Percentiles rank a stretch among this genome's conserved stretches.
Evolutionary conservation across 2,888 invertebrate genomes (phyloP).

Genomic region (Euphydryas editha): DNA sequence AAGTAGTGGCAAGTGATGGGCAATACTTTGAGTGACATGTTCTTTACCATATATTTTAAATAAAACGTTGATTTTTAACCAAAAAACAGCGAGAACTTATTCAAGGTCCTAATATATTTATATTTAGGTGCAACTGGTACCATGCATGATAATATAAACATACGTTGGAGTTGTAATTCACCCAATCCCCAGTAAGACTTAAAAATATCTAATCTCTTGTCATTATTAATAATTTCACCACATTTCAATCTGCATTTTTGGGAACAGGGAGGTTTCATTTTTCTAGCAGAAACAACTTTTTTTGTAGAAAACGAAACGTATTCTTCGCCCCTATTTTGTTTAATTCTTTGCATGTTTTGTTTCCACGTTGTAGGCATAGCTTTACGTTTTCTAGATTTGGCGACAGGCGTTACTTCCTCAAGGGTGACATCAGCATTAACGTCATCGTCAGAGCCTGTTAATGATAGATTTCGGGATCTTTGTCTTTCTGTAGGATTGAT

Average conservation of each 20-base stretch:
- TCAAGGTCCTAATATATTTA: slow-evolving; percentile 12
- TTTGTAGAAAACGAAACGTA: not conserved
- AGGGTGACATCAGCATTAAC: no score
- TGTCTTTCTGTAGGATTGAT: no score
- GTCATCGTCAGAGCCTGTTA: no score
- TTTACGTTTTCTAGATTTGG: not conserved
- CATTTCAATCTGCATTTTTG: slow-evolving; percentile 19
- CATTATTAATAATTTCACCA: slow-evolving; percentile 8
- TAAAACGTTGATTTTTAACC: slow-evolving; percentile 17
- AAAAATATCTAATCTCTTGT: slow-evolving; percentile 16
- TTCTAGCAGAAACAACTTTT: slow-evolving; percentile 1
- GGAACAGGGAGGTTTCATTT: slow-evolving; percentile 1
- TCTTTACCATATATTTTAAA: slow-evolving; percentile 38
- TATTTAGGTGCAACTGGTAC: slow-evolving; percentile 20
- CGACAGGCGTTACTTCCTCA: not conserved
- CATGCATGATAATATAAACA: not conserved
- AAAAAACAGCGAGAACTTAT: slow-evolving; percentile 5
- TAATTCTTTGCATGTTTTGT: slow-evolving; percentile 9
- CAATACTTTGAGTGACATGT: no score
- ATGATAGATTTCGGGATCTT: no score
- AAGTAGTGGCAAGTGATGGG: no score
- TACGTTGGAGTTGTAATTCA: slow-evolving; percentile 5
- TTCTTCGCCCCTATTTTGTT: slow-evolving; percentile 7
- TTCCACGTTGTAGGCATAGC: no score
- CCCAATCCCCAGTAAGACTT: slow-evolving; percentile 11